These are phyloP conservation scores for Isichthys henryi DNA, from an alignment of 2,113 vertebrate genomes.

Conservation along the genomic window DNA sequence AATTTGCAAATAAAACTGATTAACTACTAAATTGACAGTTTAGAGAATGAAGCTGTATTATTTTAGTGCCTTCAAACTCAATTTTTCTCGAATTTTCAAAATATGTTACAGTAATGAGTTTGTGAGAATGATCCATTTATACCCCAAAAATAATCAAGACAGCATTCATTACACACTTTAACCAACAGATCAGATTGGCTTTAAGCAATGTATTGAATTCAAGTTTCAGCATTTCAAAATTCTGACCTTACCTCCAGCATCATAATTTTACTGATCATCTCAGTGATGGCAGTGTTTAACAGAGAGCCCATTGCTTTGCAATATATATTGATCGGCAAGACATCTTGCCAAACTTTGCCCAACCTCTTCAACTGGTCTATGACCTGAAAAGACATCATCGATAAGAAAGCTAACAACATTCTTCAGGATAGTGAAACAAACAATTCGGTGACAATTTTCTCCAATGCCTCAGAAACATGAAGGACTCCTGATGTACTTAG, in stretches of 20 bases:
- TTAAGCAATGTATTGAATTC: not conserved
- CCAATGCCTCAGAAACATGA: not conserved
- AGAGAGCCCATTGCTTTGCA: conserved; percentile 91
- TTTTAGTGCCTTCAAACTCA: not conserved
- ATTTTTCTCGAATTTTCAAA: not conserved
- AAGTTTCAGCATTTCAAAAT: conserved; percentile 10
- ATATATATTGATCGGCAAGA: conserved; percentile 82
- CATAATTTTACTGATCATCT: conserved; percentile 75
- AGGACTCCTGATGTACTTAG: not conserved
- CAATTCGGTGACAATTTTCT: not conserved
- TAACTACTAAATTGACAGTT: not conserved
- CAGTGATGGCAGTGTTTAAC: conserved; percentile 76
- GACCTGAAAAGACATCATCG: conserved; percentile 59
- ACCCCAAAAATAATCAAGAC: not conserved
- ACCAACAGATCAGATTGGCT: not conserved
- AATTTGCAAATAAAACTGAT: not conserved
- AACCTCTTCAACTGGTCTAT: conserved; percentile 85
- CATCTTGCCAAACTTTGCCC: conserved; percentile 89
- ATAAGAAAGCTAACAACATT: not conserved
- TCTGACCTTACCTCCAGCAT: conserved; percentile 73
- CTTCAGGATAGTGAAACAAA: not conserved
- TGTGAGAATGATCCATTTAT: not conserved
- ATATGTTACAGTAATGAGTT: not conserved
- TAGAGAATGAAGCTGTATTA: not conserved
- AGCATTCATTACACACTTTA: not conserved